phyloP scores from a whole-genome alignment of 2,797 vertebrate genomes.

The Fistularia commersonii region DNA sequence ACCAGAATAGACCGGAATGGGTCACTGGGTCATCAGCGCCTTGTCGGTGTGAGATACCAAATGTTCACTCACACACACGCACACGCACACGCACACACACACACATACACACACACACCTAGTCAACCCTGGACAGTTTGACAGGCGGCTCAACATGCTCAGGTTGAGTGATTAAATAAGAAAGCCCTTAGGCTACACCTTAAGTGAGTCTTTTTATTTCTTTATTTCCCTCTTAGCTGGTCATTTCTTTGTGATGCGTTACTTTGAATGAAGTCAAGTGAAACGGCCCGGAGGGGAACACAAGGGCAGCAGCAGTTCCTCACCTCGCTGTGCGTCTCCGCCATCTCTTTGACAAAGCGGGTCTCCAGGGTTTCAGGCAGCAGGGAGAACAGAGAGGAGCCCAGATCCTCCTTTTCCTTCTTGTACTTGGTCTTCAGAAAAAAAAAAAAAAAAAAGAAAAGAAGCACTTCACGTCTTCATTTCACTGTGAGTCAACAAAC shows the following conservation, averaged over 20 bases:
- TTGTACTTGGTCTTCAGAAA: constrained; percentile 18
- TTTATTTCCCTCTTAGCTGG: too few relatives aligned
- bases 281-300: too few relatives aligned
- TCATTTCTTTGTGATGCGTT: too few relatives aligned
- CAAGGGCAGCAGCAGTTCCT: not conserved
- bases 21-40: constrained; percentile 20
- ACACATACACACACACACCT: constrained; percentile 3
- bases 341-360: constrained; percentile 57
- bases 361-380: constrained; percentile 56
- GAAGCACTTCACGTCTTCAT: not conserved
- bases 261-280: too few relatives aligned
- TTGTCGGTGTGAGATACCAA: not conserved
- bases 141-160: too few relatives aligned
- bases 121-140: not conserved
- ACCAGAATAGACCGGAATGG: constrained; percentile 50
- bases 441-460: not conserved
- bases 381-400: constrained; percentile 22
- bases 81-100: not conserved
- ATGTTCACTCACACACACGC: not conserved
- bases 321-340: constrained; percentile 75
- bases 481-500: not conserved
- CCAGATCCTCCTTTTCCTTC: constrained; percentile 27
- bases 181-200: too few relatives aligned
- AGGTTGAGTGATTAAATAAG: too few relatives aligned
- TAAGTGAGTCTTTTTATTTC: too few relatives aligned